Evolutionary conservation across 2,888 invertebrate genomes (phyloP), one percentile per base, ranked within the genome.

Genomic region (Nomada goodeniana): DNA sequence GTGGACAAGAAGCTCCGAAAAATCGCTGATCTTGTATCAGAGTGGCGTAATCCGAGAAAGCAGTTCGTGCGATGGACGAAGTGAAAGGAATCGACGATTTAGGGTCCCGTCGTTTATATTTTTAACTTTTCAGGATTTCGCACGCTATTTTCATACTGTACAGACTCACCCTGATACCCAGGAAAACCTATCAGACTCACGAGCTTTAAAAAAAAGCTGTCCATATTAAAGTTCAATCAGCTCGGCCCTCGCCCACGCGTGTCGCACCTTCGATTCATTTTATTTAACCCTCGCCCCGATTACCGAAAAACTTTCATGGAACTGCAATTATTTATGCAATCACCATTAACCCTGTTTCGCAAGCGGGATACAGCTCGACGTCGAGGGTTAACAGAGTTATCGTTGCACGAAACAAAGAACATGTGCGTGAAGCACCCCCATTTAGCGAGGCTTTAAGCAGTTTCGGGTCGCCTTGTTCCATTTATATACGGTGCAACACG

Each of bases 401-500:
- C 11, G 44, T 44, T 7, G n/a, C 70, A 73, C 65, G 69, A 57
- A 68, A 72, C 55, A 76, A 76, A 57, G 64, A 29, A 26, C 42
- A 26, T 53, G 76, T 68, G 73, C 75, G 68, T 57, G 67, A 64
- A 69, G 60, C 82, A 61, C 18, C 67, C 60, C 71, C 74, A 44
- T 70, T 74, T 67, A 52, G n/a, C 47, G 18, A 47, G 61, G 64
- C 53, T 59, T n/a, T 11, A 55, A 64, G 76, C 80, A 65, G 76
- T 81, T 83, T 82, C 77, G 81, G 79, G 71, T 77, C 57, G 42
- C 79, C 74, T 76, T 76, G 86, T 88, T 90, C 89, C 88, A 89
- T 89, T 91, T 90, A 91, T 91, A 91, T 90, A 90, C 87, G 85
- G 84, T 86, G 64, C 79, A 80, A 75, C 53, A 59, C 61, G 78